phyloP scores from a whole-genome alignment of 2,797 vertebrate species.

The Molossus molossus region DNA sequence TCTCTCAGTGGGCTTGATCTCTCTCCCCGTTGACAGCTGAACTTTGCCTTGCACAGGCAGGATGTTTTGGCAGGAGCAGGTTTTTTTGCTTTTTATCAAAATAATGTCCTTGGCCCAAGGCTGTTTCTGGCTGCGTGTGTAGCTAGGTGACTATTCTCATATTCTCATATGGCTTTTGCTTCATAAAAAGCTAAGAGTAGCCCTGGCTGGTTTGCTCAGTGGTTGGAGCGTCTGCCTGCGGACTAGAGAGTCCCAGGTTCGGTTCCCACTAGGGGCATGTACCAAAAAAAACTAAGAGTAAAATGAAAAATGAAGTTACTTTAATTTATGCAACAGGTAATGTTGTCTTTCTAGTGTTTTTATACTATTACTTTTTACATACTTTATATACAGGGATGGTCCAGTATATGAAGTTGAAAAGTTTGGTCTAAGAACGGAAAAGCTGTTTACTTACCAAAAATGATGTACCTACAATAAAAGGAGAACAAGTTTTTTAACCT shows the following conservation, averaged over 20 bases:
- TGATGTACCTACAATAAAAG: not conserved
- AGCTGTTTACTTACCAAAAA: not conserved
- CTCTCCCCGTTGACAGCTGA: not conserved
- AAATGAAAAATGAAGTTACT: conserved; percentile 38
- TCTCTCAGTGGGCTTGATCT: not conserved
- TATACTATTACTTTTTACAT: not conserved
- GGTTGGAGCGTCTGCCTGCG: too few species aligned
- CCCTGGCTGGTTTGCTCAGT: too few species aligned
- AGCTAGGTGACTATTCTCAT: not conserved
- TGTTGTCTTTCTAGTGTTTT: not conserved
- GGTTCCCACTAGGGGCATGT: too few species aligned
- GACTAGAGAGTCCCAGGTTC: too few species aligned
- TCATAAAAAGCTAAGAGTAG: not conserved
- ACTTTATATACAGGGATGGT: not conserved
- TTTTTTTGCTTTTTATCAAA: conserved; percentile 18
- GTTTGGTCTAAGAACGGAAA: not conserved
- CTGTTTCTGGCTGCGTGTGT: not conserved
- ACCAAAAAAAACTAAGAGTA: not conserved
- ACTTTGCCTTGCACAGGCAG: not conserved
- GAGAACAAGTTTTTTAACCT: conserved; percentile 9
- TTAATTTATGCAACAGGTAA: not conserved
- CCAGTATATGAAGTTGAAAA: not conserved
- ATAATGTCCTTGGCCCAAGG: not conserved
- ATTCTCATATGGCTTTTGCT: not conserved
- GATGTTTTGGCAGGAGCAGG: not conserved